Conservation (phyloP, 2,888 invertebrate species). For the Ophion obscuratus region DNA sequence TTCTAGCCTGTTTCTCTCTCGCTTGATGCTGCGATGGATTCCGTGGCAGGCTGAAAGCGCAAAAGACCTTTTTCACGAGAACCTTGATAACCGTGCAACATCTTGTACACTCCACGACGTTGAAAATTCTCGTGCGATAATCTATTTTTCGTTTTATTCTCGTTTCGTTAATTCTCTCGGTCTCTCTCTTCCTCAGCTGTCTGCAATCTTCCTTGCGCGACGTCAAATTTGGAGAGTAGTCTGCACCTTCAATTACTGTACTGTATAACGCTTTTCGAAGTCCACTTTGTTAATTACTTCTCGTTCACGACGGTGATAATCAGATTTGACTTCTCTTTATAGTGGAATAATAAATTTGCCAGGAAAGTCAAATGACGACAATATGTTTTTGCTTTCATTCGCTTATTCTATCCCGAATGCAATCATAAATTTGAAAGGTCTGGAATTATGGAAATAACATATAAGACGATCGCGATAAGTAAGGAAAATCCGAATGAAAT, state of each 20-base stretch:
- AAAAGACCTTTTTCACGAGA: slow-evolving; percentile 20
- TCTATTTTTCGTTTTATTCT: neutral
- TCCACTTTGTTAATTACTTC: slow-evolving; percentile 27
- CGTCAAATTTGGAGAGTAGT: slow-evolving; percentile 14
- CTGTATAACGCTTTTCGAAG: slow-evolving; percentile 11
- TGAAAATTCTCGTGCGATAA: neutral
- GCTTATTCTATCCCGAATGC: no score
- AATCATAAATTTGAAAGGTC: no score
- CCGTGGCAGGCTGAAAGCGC: neutral
- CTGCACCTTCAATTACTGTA: slow-evolving; percentile 24
- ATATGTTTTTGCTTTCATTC: no score
- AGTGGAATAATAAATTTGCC: no score
- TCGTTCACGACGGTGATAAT: neutral
- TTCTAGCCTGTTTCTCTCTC: neutral
- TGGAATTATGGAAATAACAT: no score
- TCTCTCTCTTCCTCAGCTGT: neutral
- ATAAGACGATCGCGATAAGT: no score
- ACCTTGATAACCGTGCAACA: slow-evolving; percentile 37
- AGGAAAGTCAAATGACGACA: no score
- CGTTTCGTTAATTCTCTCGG: neutral
- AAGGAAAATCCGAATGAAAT: no score
- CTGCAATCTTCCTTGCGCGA: neutral
- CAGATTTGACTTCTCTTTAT: no score
- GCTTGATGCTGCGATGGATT: neutral
- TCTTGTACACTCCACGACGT: slow-evolving; percentile 5